Conservation (phyloP, 2,888 invertebrate species). For the Tetropium fuscum region DNA sequence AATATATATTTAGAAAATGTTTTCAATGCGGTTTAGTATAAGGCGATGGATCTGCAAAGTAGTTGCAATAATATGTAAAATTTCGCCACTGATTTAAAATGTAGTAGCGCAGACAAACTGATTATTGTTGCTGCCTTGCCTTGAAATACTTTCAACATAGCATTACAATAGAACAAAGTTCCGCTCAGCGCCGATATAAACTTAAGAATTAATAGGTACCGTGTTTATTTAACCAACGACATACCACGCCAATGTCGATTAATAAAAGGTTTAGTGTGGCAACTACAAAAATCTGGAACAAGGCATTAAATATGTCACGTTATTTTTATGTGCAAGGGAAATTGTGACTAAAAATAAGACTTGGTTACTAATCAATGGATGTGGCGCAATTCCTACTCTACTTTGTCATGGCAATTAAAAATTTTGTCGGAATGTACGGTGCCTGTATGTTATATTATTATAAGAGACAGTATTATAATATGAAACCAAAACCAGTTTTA, state of each 20-base stretch:
- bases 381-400: background rate
- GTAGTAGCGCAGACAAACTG: background rate
- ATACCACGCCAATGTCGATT: constrained; percentile 20
- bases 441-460: too few species aligned
- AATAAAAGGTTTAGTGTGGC: constrained; percentile 15
- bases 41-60: too few species aligned
- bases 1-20: too few species aligned
- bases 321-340: constrained; percentile 8
- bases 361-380: background rate
- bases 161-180: background rate
- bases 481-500: too few species aligned
- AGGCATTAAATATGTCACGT: constrained; percentile 12
- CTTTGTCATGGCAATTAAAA: background rate
- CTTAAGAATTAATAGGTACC: constrained; percentile 9
- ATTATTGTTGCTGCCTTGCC: constrained; percentile 9
- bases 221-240: constrained; percentile 17
- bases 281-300: constrained; percentile 9
- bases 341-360: background rate
- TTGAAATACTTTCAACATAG: constrained; percentile 9
- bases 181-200: background rate
- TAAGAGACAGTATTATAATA: too few species aligned
- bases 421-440: too few species aligned
- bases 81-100: background rate
- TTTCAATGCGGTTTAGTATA: too few species aligned
- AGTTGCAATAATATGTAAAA: too few species aligned